Base-by-base conservation (phyloP, 2,888 invertebrate species). In the Callosobruchus maculatus region DNA sequence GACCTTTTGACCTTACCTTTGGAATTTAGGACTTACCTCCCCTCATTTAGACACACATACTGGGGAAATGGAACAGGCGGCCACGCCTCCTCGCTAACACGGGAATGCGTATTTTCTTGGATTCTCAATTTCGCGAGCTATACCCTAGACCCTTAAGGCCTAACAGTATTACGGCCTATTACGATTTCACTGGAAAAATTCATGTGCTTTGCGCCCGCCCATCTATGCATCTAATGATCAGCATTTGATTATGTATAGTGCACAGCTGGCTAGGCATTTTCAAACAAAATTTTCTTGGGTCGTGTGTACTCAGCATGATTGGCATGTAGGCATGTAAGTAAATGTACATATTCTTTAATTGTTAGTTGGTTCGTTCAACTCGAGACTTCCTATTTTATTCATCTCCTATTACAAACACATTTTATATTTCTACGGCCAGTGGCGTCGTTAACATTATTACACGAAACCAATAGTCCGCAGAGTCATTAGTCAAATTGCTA, bases 331-430 rank as follows among this genome's bases (percentile, higher is more conserved):
- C 70, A 70, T 71, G 66, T 74, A 49, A 3, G 49, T 49, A 49
- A 49, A 49, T 49, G 49, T 49, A 49, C 49, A 75, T 75, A 73
- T 72, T 74, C 71, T 73, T 73, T 74, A 76, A 76, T 76, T 76
- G 76, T 73, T 71, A 66, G 67, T n/a, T 73, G 68, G 76, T 76
- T 76, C 76, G 70, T 76, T 76, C 76, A 76, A 76, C 76, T 76
- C 71, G 71, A 68, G 74, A 74, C 74, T 49, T 49, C 49, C 49
- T 49, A 49, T 49, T 49, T 49, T 7, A 49, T 49, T 49, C 49
- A 49, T 49, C 49, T 49, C 13, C 49, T 49, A 49, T 49, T 49
- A 49, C 49, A 49, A 49, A 49, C 49, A 49, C 49, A 49, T 49
- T 49, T 49, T 49, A 49, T 18, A 49, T 49, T 5, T 49, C 9